These are phyloP conservation scores for Perdita meconis DNA, from an alignment of 2,888 invertebrate genomes.

Conservation along the genomic window DNA sequence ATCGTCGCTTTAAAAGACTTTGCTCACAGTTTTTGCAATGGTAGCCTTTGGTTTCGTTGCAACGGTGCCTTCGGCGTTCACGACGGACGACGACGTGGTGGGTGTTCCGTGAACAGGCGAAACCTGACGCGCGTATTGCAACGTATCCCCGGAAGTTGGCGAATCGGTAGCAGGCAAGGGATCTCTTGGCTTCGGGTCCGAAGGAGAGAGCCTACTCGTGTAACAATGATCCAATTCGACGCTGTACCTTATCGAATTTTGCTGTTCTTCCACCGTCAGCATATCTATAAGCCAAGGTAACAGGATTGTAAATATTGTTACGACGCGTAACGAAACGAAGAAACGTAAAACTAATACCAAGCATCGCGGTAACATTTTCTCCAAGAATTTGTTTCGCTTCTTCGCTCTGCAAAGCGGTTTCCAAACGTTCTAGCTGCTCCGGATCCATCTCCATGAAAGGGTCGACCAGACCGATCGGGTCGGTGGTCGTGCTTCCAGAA, in stretches of 20 bases:
- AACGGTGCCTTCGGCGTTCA: slow-evolving; percentile 42
- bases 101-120: slow-evolving; percentile 44
- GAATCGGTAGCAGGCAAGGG: slow-evolving; percentile 76
- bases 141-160: slow-evolving; percentile 73
- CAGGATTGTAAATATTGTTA: too few species aligned
- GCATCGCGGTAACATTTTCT: slow-evolving; percentile 84
- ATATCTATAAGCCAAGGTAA: slow-evolving; percentile 77
- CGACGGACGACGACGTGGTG: slow-evolving; percentile 22
- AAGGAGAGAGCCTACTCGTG: slow-evolving; percentile 85
- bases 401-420: slow-evolving; percentile 85
- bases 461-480: slow-evolving; percentile 79
- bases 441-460: slow-evolving; percentile 85
- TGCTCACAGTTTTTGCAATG: slow-evolving; percentile 55
- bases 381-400: slow-evolving; percentile 85
- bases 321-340: too few species aligned
- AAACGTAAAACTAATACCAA: slow-evolving; percentile 75
- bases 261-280: slow-evolving; percentile 85
- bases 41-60: slow-evolving; percentile 60
- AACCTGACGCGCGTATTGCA: slow-evolving; percentile 55
- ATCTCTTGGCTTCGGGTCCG: slow-evolving; percentile 86
- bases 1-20: too few species aligned
- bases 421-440: slow-evolving; percentile 85
- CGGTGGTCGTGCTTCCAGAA: slow-evolving; percentile 58
- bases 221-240: slow-evolving; percentile 93
- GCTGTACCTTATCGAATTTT: slow-evolving; percentile 85